Base-by-base conservation (phyloP, 2,113 vertebrate genomes). In the Malurus elegans region DNA sequence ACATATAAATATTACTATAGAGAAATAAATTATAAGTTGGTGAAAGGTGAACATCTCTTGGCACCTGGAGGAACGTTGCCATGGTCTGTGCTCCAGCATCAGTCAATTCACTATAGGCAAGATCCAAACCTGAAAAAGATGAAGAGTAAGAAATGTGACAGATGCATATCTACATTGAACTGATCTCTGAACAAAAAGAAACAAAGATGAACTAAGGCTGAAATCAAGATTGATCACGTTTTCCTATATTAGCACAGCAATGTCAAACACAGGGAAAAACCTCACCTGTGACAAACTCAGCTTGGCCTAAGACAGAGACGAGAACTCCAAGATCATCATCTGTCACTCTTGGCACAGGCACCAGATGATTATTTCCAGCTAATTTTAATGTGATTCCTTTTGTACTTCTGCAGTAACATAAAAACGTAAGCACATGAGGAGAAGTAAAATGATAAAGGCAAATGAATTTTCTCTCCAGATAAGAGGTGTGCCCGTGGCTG, bases 51-150 rank as follows among this genome's bases (percentile, higher is more conserved):
- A 86, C 36, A 54, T 79, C 2, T 47, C 61, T 88, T 81, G 82
- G 45, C 53, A 99, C 98, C 98, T 98, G 94, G 31, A 99, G 97
- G 38, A 98, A 97, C 8, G 94, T 87, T 56, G 98, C 97, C 14
- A 98, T 38, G 38, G 98, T 96, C 75, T 74, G 73, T 8, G 97
- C 98, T 29, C 98, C 99, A 81, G 91, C 86, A 90, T 99, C 98
- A 24, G 97, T 96, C 64, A 99, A 65, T 66, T 95, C 45, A 40
- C 99, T 99, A 69, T 97, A 99, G 23, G 98, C 94, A 57, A 99
- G 72, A 92, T 99, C 98, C 83, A 99, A 96, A 94, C 98, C 99
- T 99, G 96, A 87, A 95, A 94, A 93, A 66, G 38, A 84, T 9
- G 67, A 85, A 83, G 54, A 53, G 90, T n/a, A 15, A 31, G 91